Conservation (phyloP, 2,888 invertebrate species). For the Yponomeuta plumbellus region DNA sequence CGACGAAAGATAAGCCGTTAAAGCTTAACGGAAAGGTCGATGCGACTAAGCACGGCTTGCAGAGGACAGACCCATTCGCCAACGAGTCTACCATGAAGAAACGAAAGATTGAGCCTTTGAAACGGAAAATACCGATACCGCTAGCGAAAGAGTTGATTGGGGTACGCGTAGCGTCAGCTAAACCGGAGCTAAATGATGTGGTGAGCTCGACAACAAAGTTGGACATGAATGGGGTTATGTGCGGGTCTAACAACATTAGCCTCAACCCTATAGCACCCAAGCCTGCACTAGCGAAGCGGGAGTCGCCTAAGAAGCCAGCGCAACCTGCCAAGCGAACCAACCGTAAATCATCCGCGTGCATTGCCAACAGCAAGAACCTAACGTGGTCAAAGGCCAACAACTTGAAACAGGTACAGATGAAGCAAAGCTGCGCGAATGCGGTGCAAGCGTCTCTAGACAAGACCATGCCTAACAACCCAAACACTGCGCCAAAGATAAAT, state of each 20-base stretch:
- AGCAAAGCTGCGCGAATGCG: constrained; percentile 59
- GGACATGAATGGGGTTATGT: constrained; percentile 69
- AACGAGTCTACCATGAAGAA: constrained; percentile 42
- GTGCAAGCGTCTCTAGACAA: constrained; percentile 35
- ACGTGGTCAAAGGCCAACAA: constrained; percentile 71
- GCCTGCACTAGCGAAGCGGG: constrained; percentile 46
- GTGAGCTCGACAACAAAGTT: constrained; percentile 67
- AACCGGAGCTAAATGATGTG: constrained; percentile 40
- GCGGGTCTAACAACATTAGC: constrained; percentile 65
- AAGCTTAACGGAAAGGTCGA: constrained; percentile 50
- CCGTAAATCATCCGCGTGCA: constrained; percentile 66
- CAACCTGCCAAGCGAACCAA: constrained; percentile 55
- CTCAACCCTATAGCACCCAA: constrained; percentile 49
- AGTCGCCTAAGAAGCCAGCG: constrained; percentile 42
- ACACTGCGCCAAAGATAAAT: constrained; percentile 60
- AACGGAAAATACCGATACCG: constrained; percentile 53
- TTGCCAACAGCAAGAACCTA: constrained; percentile 66
- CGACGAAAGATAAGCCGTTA: constrained; percentile 41
- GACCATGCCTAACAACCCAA: constrained; percentile 45
- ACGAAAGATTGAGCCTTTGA: constrained; percentile 31
- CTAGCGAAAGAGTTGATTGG: constrained; percentile 41
- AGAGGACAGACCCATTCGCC: constrained; percentile 56
- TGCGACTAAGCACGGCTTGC: constrained; percentile 43
- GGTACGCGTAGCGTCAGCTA: constrained; percentile 39
- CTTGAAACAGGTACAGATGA: constrained; percentile 61